Base-by-base conservation (phyloP, 2,888 invertebrate genomes). In the Morpho deidamia region DNA sequence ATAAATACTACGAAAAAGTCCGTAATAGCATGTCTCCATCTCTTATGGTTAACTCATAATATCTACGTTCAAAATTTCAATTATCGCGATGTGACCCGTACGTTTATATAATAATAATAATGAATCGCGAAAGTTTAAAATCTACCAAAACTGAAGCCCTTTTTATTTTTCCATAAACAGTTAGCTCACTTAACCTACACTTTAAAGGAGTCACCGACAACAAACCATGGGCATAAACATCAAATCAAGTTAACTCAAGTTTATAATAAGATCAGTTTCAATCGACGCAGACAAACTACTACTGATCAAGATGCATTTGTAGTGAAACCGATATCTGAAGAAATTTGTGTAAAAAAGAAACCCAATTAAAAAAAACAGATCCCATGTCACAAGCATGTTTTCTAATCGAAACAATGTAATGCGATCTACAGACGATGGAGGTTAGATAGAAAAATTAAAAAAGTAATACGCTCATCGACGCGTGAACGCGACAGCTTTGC, bases 401-500 rank as follows among this genome's bases (percentile, higher is more conserved):
- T 46, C 59, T 55, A 58, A 38, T 47, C 46, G 48, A 63, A 66
- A 62, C 67, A 68, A 67, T 54, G 65, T 64, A 83, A 83, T 67
- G 60, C 65, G 81, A 83, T 74, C 68, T 74, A 49, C 66, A 71
- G 71, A 74, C 66, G 71, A 71, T 73, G 72, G 70, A 68, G 71
- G 78, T 71, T 72, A 69, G 60, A 64, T 66, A 68, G 71, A 74
- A 74, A 76, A 42, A 49, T 49, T 78, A 76, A 77, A 80, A 81
- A 78, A 73, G 62, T 62, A 56, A 58, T 46, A 70, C 72, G 74
- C 68, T 69, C 81, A 72, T 72, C 80, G 78, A 71, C 73, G 83
- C 82, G 83, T 78, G 74, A 78, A 76, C 70, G 67, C 73, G 74
- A 78, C 78, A 76, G 76, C 68, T 68, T 64, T 66, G 49, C 8